A percentile compares a stretch with the other conserved stretches of the same genome.
Conservation (phyloP, 2,888 invertebrate genomes). For the Netelia melanura region DNA sequence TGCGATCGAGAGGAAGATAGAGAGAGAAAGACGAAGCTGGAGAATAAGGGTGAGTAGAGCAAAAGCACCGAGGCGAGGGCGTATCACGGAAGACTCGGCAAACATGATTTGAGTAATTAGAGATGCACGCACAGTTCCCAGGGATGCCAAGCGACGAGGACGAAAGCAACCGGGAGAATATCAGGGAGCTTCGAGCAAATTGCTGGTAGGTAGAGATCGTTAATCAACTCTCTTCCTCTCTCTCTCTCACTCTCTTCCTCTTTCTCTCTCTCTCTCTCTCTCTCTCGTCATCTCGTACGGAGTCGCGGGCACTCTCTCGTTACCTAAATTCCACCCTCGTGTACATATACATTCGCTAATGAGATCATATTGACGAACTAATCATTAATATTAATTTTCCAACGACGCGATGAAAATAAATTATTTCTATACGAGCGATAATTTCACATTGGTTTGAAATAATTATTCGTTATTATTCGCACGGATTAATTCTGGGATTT, state of each 20-base stretch:
- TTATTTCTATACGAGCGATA: background rate
- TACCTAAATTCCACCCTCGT: background rate
- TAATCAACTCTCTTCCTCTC: slow-evolving; percentile 59
- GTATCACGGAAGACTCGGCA: slow-evolving; percentile 62
- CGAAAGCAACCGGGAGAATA: slow-evolving; percentile 39
- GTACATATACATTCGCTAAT: background rate
- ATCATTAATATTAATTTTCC: background rate
- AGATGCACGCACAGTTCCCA: slow-evolving; percentile 56
- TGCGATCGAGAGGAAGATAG: background rate
- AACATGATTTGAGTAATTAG: slow-evolving; percentile 69
- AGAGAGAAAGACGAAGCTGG: slow-evolving; percentile 24
- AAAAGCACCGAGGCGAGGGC: slow-evolving; percentile 43
- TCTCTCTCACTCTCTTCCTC: background rate
- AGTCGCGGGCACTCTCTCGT: background rate
- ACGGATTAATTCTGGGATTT: too few species aligned
- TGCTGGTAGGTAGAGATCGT: slow-evolving; percentile 59
- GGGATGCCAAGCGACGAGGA: slow-evolving; percentile 46
- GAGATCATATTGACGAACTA: background rate
- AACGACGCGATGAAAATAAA: background rate
- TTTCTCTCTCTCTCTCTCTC: slow-evolving; percentile 8
- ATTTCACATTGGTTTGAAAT: background rate
- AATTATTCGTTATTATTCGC: background rate
- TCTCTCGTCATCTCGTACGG: background rate
- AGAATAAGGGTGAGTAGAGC: slow-evolving; percentile 12
- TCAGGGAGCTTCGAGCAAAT: slow-evolving; percentile 63